Percentiles rank a stretch among this genome's conserved stretches.
Conservation (phyloP, 2,113 vertebrate genomes). For the Nibea coibor region DNA sequence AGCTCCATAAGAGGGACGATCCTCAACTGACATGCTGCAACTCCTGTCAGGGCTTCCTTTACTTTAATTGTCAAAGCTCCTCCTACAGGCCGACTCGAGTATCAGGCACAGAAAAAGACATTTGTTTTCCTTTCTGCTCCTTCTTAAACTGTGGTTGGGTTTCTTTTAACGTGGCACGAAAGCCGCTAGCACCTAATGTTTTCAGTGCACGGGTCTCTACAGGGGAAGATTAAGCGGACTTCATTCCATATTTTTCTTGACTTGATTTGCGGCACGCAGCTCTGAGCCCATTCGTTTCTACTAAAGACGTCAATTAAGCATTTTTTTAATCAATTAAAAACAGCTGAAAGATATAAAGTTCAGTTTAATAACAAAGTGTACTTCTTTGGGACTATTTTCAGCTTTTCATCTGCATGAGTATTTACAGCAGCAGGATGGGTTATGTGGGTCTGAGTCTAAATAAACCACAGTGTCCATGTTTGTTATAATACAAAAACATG, state of each 20-base stretch:
- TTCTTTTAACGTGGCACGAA: background rate
- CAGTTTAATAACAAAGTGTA: background rate
- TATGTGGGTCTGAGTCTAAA: background rate
- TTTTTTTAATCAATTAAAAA: background rate
- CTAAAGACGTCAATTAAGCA: background rate
- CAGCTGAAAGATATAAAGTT: background rate
- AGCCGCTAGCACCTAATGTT: constrained; percentile 2
- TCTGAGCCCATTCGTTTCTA: background rate
- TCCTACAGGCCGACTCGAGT: constrained; percentile 74
- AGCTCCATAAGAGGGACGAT: background rate
- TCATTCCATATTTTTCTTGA: background rate
- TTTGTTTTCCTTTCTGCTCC: constrained; percentile 4
- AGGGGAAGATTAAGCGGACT: background rate
- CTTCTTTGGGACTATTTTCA: constrained; percentile 1
- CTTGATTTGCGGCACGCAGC: background rate
- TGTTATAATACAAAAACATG: background rate
- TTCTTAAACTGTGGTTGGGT: background rate
- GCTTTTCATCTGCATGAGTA: background rate
- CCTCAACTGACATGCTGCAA: background rate
- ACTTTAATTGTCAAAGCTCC: constrained; percentile 74
- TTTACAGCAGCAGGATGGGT: background rate
- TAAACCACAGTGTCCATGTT: background rate
- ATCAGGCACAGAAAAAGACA: constrained; percentile 33
- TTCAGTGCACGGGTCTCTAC: background rate
- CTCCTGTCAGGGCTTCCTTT: constrained; percentile 30